Evolutionary conservation across 1,140 invertebrate species (phyloP).

Genomic region (Nomia melanderi): DNA sequence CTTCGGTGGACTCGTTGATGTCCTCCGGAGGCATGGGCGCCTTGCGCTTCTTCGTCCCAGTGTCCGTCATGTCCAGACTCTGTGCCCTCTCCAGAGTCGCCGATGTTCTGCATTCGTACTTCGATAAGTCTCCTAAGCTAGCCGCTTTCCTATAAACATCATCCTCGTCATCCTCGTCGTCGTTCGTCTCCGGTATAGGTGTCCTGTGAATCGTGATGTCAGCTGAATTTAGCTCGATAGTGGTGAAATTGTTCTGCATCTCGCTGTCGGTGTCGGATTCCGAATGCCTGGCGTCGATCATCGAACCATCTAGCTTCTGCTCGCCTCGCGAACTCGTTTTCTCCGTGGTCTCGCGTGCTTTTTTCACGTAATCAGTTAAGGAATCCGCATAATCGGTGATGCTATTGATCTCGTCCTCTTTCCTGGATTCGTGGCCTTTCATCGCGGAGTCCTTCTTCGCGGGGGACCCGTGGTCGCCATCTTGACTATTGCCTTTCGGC

Average conservation of each 20-base stretch:
- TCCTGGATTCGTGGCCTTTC: constrained; percentile 61
- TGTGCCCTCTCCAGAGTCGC: constrained; percentile 89
- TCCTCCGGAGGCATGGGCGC: constrained; percentile 81
- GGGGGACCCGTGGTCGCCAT: constrained; percentile 18
- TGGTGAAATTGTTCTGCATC: constrained; percentile 80
- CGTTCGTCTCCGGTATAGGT: constrained; percentile 82
- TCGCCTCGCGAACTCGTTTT: constrained; percentile 55
- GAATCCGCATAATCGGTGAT: constrained; percentile 72
- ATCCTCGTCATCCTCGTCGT: constrained; percentile 81
- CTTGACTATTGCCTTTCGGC: constrained; percentile 75
- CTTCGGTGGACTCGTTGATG: constrained; percentile 83
- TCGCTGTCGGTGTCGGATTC: constrained; percentile 82
- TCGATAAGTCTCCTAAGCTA: constrained; percentile 90
- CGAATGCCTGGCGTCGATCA: constrained; percentile 72
- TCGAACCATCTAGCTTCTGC: constrained; percentile 57
- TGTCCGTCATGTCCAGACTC: constrained; percentile 89
- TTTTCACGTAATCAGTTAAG: constrained; percentile 61
- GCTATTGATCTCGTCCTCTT: constrained; percentile 60
- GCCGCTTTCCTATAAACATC: constrained; percentile 89
- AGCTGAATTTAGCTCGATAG: constrained; percentile 87
- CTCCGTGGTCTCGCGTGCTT: constrained; percentile 60
- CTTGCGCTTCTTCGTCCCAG: constrained; percentile 86
- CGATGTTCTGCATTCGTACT: constrained; percentile 84
- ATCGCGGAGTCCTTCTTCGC: constrained; percentile 44
- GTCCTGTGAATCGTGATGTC: constrained; percentile 89